Conservation (phyloP, 1,140 invertebrate genomes). For the Gonioctena quinquepunctata region DNA sequence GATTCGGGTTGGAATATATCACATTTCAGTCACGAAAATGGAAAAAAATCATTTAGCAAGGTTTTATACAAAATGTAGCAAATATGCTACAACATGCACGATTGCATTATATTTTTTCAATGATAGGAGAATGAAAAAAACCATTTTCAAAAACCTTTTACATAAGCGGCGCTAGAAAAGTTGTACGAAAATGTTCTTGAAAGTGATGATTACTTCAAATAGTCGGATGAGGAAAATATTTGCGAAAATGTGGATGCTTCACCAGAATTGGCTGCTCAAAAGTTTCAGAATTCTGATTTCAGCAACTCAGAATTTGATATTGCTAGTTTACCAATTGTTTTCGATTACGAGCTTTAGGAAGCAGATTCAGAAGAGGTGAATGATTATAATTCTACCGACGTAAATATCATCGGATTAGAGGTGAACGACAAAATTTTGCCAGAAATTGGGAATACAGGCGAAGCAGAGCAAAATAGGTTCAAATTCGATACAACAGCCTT, state of each 20-base stretch:
- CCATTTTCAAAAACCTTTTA: neutral
- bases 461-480: neutral
- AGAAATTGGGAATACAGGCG: no score
- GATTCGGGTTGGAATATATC: no score
- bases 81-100: neutral
- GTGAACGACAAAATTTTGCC: neutral
- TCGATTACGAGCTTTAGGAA: neutral
- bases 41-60: neutral
- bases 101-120: neutral
- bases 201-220: neutral
- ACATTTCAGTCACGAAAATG: no score
- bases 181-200: neutral
- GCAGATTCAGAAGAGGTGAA: neutral
- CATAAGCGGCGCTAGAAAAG: neutral
- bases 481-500: neutral
- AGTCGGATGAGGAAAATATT: neutral
- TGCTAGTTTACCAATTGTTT: neutral
- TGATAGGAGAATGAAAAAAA: neutral
- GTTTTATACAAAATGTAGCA: neutral
- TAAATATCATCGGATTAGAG: no score
- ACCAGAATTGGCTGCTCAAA: neutral
- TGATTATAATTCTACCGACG: neutral
- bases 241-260: neutral
- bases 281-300: neutral
- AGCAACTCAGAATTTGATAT: neutral